Conservation (phyloP, 2,888 invertebrate genomes). For the Pammene aurita region DNA sequence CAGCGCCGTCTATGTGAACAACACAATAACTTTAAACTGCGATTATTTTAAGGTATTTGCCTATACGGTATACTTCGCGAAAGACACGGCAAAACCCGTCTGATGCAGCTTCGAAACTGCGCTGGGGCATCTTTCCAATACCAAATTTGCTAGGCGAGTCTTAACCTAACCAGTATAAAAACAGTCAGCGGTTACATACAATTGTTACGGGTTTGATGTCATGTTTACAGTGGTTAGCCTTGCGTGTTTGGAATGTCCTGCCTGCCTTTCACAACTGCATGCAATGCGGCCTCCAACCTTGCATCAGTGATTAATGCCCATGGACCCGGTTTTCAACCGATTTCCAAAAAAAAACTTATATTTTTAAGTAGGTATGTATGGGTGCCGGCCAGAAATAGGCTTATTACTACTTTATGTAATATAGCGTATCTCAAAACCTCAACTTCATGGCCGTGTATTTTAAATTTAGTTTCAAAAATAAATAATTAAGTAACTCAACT, state of each 20-base stretch:
- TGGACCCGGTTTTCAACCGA: constrained; percentile 3
- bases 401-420: no score
- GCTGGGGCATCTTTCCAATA: background rate
- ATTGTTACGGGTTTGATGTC: background rate
- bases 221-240: background rate
- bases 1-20: no score
- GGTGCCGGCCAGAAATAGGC: no score
- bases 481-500: no score
- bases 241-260: background rate
- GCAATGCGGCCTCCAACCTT: constrained; percentile 10
- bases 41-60: no score
- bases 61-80: constrained; percentile 1
- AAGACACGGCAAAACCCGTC: constrained; percentile 23
- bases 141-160: background rate
- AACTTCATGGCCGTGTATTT: no score
- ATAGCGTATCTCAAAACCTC: no score
- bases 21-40: no score
- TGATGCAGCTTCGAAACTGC: constrained; percentile 1
- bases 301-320: background rate
- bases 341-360: background rate
- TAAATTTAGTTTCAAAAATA: no score
- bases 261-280: constrained; percentile 42
- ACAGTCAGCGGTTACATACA: background rate
- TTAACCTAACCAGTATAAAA: background rate
- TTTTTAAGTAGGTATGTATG: no score